Evolutionary conservation across 2,888 invertebrate species (phyloP), one percentile per base, ranked within the genome.

Genomic region (Aleiodes testaceus): DNA sequence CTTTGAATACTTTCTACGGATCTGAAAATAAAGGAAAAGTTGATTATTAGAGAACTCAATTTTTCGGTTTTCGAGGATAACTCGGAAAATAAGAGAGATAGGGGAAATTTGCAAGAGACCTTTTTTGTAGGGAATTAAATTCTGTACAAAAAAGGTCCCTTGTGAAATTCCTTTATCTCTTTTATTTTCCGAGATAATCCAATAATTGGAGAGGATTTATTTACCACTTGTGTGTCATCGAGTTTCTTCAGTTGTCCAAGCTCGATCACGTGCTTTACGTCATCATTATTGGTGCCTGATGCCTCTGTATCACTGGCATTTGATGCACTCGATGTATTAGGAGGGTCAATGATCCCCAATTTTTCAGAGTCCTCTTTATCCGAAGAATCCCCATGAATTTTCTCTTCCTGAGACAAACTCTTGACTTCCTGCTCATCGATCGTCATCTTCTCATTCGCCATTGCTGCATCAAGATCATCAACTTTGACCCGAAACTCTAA

Each of bases 1-100:
- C 66, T 85, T 87, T 0, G 82, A 83, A 45, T 83, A 80, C 72
- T 85, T 85, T 50, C 85, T 78, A 55, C 80, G 79, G 3, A 83
- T 70, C 84, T 84, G 9, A 72, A 69, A 63, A 65, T 52, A 53
- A 61, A 36, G 26, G 26, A 64, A 7, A 73, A 52, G 2, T 73
- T 66, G 3, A n/a, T n/a, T n/a, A n/a, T n/a, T n/a, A n/a, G n/a
- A n/a, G n/a, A n/a, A n/a, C n/a, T n/a, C n/a, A n/a, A n/a, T n/a
- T n/a, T n/a, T n/a, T n/a, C n/a, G n/a, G n/a, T n/a, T n/a, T n/a
- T n/a, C n/a, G n/a, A n/a, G n/a, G n/a, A n/a, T n/a, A n/a, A n/a
- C n/a, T n/a, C n/a, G n/a, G n/a, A n/a, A n/a, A n/a, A n/a, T n/a
- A n/a, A n/a, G n/a, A n/a, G n/a, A n/a, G n/a, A n/a, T n/a, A n/a